Evolutionary conservation across 2,113 vertebrate species (phyloP), one percentile per base, ranked within the genome.

Genomic region (Gymnocephalus cernua): DNA sequence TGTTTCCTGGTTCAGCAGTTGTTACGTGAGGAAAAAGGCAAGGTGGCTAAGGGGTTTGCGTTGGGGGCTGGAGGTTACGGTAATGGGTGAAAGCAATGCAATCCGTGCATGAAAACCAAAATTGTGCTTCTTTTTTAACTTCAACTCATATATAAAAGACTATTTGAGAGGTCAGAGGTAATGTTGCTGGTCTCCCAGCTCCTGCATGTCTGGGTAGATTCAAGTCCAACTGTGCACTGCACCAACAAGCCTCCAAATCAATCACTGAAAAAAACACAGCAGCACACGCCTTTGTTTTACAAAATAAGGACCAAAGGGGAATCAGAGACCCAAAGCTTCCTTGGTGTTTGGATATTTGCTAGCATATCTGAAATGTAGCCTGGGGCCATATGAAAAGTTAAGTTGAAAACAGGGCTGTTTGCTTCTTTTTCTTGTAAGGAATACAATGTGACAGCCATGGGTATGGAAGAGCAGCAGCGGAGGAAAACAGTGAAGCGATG

Each of bases 401-500:
- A 77, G 73, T 83, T 88, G 57, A 81, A 84, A 50, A 51, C 14
- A 11, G 47, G 27, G 77, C 44, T 69, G 74, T 79, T 81, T 83
- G 70, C 70, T 74, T 58, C 15, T 81, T 59, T 80, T 79, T 69
- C 27, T 65, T 27, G 59, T 9, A 8, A 48, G 41, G 1, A 64
- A 77, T 72, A 32, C 66, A 82, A 81, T 71, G 77, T 84, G 86
- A 84, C 84, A 88, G 76, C 47, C 23, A 23, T 16, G 63, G 32
- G 16, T 44, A 32, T 18, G 76, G 48, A 74, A 25, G 63, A 78
- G 56, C 9, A 8, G 54, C 16, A n/a, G 47, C 27, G 3, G 48
- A 54, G 45, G 51, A 59, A 15, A 53, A 62, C 6, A 21, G 57
- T 11, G 12, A 8, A 4, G 44, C 3, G 10, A 73, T 50, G 29